Conservation (phyloP, 2,888 invertebrate species). For the Periphyllus acericola region DNA sequence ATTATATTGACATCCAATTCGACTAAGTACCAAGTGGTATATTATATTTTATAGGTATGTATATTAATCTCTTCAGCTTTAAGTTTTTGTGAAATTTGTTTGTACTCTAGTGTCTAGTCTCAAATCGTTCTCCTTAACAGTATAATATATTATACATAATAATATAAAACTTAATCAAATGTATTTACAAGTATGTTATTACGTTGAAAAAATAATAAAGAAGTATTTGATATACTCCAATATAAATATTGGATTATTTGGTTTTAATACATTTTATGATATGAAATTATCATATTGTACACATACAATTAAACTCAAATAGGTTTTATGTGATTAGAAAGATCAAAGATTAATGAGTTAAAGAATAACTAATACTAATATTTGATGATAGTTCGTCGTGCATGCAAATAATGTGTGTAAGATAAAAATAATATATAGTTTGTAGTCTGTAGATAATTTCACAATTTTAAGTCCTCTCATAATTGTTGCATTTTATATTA, state of each 20-base stretch:
- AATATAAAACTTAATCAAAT: no score
- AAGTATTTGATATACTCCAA: neutral
- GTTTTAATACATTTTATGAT: neutral
- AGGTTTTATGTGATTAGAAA: slow-evolving; percentile 25
- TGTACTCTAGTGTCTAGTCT: no score
- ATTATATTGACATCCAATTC: no score
- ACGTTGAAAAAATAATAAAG: neutral
- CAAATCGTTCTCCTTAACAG: no score
- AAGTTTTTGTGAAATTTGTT: no score
- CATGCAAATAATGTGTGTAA: slow-evolving; percentile 20
- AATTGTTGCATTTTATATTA: neutral
- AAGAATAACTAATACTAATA: neutral
- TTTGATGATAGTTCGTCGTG: neutral
- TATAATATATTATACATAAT: no score
- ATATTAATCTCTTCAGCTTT: no score
- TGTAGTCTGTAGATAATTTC: slow-evolving; percentile 7
- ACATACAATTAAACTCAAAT: neutral
- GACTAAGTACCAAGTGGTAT: no score
- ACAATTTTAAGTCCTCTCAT: slow-evolving; percentile 14
- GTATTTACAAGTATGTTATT: no score
- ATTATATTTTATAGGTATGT: no score
- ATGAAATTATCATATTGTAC: slow-evolving; percentile 3
- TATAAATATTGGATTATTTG: neutral
- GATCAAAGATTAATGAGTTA: slow-evolving; percentile 40
- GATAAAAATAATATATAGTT: slow-evolving; percentile 39